phyloP scores from a whole-genome alignment of 1,140 invertebrate species.

The Drosophila oshimai region DNA sequence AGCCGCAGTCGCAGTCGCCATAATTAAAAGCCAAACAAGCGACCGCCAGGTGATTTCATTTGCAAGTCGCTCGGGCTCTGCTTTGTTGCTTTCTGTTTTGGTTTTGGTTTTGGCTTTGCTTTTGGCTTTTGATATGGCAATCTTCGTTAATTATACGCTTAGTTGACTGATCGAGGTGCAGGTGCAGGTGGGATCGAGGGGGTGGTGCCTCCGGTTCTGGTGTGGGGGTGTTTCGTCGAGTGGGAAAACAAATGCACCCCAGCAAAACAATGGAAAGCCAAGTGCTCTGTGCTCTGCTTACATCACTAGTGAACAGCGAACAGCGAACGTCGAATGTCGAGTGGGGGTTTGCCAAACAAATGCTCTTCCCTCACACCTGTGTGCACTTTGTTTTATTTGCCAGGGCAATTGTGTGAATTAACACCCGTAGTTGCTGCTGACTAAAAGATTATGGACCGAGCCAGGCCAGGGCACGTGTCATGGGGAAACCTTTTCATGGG shows the following conservation, averaged over 20 bases:
- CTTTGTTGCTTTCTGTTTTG: slow-evolving; percentile 26
- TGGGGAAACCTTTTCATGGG: neutral
- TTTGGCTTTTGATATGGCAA: slow-evolving; percentile 60
- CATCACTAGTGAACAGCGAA: slow-evolving; percentile 41
- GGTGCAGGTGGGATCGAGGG: slow-evolving; percentile 1
- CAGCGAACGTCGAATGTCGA: neutral
- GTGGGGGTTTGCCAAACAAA: slow-evolving; percentile 65
- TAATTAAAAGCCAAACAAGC: slow-evolving; percentile 80
- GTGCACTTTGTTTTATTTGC: neutral
- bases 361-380: slow-evolving; percentile 15
- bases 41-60: slow-evolving; percentile 73
- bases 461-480: neutral
- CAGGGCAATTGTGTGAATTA: slow-evolving; percentile 17
- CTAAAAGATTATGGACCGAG: neutral
- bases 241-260: slow-evolving; percentile 47
- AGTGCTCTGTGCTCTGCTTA: slow-evolving; percentile 41
- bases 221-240: slow-evolving; percentile 12
- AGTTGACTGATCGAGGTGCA: slow-evolving; percentile 34
- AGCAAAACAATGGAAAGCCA: slow-evolving; percentile 39
- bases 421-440: slow-evolving; percentile 5
- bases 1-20: slow-evolving; percentile 70
- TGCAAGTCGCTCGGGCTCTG: slow-evolving; percentile 41
- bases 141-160: slow-evolving; percentile 69
- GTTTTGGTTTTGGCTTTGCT: no score
- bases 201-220: neutral